Evolutionary conservation across 2,797 vertebrate genomes (phyloP).

Genomic region (Siniperca undulata): DNA sequence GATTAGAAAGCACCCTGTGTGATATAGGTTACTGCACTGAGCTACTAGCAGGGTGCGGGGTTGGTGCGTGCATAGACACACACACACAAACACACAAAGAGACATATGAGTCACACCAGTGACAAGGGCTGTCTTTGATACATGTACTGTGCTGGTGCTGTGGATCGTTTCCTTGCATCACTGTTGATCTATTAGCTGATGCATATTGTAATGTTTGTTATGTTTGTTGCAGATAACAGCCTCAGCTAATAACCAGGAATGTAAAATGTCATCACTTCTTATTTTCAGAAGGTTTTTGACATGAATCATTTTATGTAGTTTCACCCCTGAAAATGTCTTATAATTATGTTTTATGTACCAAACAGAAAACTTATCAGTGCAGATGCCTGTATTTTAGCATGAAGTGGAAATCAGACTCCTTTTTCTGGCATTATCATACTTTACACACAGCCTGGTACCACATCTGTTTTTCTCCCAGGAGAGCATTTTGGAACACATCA

Average conservation of each 20-base stretch:
- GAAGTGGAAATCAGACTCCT: background rate
- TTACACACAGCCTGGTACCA: conserved; percentile 20
- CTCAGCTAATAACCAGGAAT: background rate
- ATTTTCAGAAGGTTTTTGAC: background rate
- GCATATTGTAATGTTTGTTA: background rate
- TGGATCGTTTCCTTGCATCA: conserved; percentile 11
- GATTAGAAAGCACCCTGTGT: conserved; percentile 81
- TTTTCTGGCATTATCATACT: background rate
- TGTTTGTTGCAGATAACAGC: background rate
- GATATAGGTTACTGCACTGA: conserved; percentile 82
- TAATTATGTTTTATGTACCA: background rate
- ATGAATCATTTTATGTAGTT: conserved; percentile 3
- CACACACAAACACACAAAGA: conserved; percentile 5
- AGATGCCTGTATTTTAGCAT: background rate
- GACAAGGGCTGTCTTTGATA: conserved; percentile 18
- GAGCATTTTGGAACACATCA: no score
- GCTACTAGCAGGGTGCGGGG: conserved; percentile 62
- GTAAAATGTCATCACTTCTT: background rate
- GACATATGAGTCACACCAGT: conserved; percentile 41
- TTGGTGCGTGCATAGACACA: conserved; percentile 26
- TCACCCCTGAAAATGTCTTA: conserved; percentile 3
- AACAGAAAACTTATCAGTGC: background rate
- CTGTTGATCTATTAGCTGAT: background rate
- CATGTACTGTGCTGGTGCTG: background rate
- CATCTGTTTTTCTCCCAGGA: conserved; percentile 50